Evolutionary conservation across 2,113 vertebrate species (phyloP), one percentile per base, ranked within the genome.

Genomic region (Syngnathus typhle): DNA sequence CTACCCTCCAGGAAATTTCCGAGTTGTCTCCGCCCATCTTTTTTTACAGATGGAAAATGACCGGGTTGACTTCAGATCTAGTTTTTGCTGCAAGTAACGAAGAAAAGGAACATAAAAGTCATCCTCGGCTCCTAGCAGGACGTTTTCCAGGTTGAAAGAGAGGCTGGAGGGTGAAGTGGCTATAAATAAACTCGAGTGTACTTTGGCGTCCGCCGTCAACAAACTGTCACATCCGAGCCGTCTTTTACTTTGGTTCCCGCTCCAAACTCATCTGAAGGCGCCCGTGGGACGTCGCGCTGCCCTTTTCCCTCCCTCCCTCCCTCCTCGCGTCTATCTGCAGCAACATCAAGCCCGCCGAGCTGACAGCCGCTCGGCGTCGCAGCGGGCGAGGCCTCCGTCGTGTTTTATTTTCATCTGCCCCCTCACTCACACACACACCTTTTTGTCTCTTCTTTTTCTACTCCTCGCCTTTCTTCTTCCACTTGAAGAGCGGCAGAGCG

Each of bases 321-420:
- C 73, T 44, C 71, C 36, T 58, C 16, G 44, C 55, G 64, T 72
- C 65, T 75, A 71, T 75, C 68, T 16, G 71, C 67, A 79, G 69
- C 74, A 75, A 73, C 72, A 78, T 85, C 76, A 78, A 82, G 80
- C 83, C 58, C 1, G 60, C 44, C 49, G 65, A 73, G 78, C 73
- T 83, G 84, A 85, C 88, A 87, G 88, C 82, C 74, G 61, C 74
- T 82, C 74, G 15, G 72, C 78, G 39, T 37, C 69, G 61, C 65
- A 82, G 84, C 68, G 49, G 78, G 73, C 51, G 66, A 63, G 72
- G 72, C 76, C 69, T 54, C 44, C 59, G 7, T 59, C 66, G 74
- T 71, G 16, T 64, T 60, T 60, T 60, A n/a, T 84, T 72, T 72
- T 69, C 54, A 56, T 56, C 11, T 32, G 27, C 27, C 27, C 27